These are phyloP conservation scores for Boloria euphrosyne DNA, from an alignment of 2,888 invertebrate species.

Conservation along the genomic window DNA sequence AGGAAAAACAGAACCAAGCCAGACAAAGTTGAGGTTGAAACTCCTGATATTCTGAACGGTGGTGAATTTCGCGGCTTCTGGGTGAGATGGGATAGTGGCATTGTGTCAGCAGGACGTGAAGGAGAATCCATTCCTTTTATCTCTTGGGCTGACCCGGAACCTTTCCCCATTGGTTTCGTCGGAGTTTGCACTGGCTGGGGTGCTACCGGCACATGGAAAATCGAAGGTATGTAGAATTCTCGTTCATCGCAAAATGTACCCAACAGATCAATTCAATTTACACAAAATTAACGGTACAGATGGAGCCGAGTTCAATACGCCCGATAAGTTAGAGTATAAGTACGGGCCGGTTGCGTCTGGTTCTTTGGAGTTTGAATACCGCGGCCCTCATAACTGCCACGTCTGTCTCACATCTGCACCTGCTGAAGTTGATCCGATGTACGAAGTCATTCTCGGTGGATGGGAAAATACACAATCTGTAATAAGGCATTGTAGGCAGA, in stretches of 20 bases:
- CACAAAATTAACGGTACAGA: constrained; percentile 69
- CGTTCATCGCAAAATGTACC: constrained; percentile 69
- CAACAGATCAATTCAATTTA: constrained; percentile 65
- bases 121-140: constrained; percentile 88
- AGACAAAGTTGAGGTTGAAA: constrained; percentile 86
- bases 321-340: constrained; percentile 82
- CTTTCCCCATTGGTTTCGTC: constrained; percentile 87
- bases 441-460: constrained; percentile 86
- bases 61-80: constrained; percentile 92
- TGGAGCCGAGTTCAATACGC: constrained; percentile 79
- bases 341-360: constrained; percentile 82
- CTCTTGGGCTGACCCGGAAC: constrained; percentile 86
- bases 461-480: constrained; percentile 86
- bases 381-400: constrained; percentile 85
- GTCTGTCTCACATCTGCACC: constrained; percentile 81
- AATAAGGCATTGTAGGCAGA: constrained; percentile 83
- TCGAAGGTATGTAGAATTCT: constrained; percentile 84
- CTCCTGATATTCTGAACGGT: constrained; percentile 87
- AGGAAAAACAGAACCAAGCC: constrained; percentile 90
- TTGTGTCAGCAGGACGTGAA: constrained; percentile 87
- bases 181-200: constrained; percentile 95
- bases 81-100: constrained; percentile 89
- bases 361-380: constrained; percentile 80
- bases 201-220: constrained; percentile 89
- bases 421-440: constrained; percentile 83